A percentile compares a stretch with the other conserved stretches of the same genome.
These are phyloP conservation scores for Ceratosolen fusciceps DNA, from an alignment of 1,140 invertebrate species.

Conservation along the genomic window DNA sequence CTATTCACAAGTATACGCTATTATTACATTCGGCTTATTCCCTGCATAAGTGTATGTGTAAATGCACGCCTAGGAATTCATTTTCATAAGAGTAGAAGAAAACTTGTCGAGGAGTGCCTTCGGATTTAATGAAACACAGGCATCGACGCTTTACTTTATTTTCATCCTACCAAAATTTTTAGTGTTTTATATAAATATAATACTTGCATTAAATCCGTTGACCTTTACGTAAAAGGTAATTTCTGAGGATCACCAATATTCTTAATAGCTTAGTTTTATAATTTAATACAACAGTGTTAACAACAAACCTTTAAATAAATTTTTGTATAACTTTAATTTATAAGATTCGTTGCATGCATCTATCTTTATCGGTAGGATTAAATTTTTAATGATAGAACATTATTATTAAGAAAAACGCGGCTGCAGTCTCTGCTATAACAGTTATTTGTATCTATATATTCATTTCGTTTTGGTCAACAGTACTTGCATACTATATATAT, in stretches of 20 bases:
- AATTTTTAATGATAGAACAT: too few relatives aligned
- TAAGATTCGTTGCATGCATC: too few relatives aligned
- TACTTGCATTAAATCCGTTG: not conserved
- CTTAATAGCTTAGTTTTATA: not conserved
- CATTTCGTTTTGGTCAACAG: too few relatives aligned
- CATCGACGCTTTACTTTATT: not conserved
- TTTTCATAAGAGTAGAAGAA: slow-evolving; percentile 1
- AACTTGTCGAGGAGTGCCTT: slow-evolving; percentile 23
- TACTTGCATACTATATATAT: too few relatives aligned
- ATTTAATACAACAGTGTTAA: not conserved
- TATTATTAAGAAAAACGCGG: too few relatives aligned
- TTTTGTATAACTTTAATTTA: too few relatives aligned
- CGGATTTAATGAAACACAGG: slow-evolving; percentile 4
- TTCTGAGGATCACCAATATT: not conserved
- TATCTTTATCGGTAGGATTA: too few relatives aligned
- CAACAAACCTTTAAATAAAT: too few relatives aligned
- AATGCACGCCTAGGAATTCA: not conserved
- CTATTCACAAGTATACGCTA: not conserved
- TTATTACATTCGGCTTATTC: not conserved
- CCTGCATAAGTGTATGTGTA: not conserved
- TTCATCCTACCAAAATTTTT: not conserved
- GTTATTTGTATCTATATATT: too few relatives aligned
- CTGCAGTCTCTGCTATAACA: too few relatives aligned
- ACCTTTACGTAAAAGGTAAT: slow-evolving; percentile 20
- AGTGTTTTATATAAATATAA: not conserved